Evolutionary conservation across 2,888 invertebrate genomes (phyloP).

Genomic region (Hemicrepidius hirtus): DNA sequence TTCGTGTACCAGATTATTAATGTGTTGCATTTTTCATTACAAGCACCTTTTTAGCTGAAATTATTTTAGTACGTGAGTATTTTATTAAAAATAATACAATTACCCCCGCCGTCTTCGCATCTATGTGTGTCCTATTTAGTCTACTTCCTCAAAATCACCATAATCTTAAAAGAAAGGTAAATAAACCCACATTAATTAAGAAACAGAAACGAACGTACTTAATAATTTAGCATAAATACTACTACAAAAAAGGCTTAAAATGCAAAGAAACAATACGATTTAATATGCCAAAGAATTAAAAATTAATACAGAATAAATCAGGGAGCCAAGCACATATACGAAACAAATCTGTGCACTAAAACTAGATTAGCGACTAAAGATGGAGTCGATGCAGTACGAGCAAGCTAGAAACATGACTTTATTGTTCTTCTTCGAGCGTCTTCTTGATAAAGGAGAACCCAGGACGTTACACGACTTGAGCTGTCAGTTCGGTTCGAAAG

Average conservation of each 20-base stretch:
- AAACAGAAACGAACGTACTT: too few relatives aligned
- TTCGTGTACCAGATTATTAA: not conserved
- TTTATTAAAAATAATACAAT: constrained; percentile 9
- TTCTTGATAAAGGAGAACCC: constrained; percentile 97
- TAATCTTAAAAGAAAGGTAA: not conserved
- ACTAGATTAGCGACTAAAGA: constrained; percentile 68
- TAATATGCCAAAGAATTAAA: not conserved
- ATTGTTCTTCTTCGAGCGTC: constrained; percentile 98
- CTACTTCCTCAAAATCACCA: not conserved
- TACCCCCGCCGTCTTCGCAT: not conserved
- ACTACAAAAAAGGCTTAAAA: not conserved
- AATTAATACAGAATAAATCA: not conserved
- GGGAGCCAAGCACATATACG: not conserved
- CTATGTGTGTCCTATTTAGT: not conserved
- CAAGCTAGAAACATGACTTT: constrained; percentile 95
- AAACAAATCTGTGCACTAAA: not conserved
- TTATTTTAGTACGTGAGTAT: constrained; percentile 25
- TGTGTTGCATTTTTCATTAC: not conserved
- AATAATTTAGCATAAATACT: not conserved
- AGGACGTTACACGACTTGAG: constrained; percentile 97
- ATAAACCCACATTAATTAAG: not conserved
- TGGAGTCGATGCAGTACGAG: constrained; percentile 97
- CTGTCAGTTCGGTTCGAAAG: constrained; percentile 99
- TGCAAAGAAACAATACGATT: not conserved
- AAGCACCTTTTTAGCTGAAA: constrained; percentile 12